Conservation (phyloP, 2,888 invertebrate genomes). For the Fragum sueziense region DNA sequence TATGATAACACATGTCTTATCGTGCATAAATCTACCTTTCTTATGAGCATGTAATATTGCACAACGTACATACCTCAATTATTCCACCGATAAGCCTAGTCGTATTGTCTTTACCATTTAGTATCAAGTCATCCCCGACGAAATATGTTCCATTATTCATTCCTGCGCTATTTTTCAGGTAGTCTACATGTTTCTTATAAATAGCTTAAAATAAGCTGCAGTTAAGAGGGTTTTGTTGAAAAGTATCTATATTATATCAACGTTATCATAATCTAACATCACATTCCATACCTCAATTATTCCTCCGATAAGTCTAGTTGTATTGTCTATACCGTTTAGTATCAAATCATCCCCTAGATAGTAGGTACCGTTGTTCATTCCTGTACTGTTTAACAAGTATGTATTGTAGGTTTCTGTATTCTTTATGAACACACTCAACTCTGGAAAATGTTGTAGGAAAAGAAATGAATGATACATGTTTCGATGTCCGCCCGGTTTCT, state of each 20-base stretch:
- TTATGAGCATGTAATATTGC: not conserved
- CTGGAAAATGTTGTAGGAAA: too few relatives aligned
- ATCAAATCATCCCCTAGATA: conserved; percentile 20
- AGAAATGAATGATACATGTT: too few relatives aligned
- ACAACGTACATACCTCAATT: conserved; percentile 30
- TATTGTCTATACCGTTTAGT: conserved; percentile 32
- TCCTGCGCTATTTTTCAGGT: conserved; percentile 33
- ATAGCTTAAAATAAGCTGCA: too few relatives aligned
- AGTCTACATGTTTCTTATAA: too few relatives aligned
- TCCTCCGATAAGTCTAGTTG: conserved; percentile 43
- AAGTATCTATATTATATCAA: too few relatives aligned
- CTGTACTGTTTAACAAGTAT: conserved; percentile 51
- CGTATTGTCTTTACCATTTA: conserved; percentile 25
- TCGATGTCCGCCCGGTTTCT: too few relatives aligned
- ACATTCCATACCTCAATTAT: conserved; percentile 35
- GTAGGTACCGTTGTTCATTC: conserved; percentile 41
- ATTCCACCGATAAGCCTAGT: conserved; percentile 41
- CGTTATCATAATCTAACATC: too few relatives aligned
- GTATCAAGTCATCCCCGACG: conserved; percentile 19
- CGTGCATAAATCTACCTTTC: not conserved
- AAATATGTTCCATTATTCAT: conserved; percentile 34
- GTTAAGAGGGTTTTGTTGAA: too few relatives aligned
- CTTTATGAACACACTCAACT: conserved; percentile 54
- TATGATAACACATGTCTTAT: not conserved
- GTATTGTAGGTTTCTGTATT: conserved; percentile 56